A percentile compares a stretch with the other conserved stretches of the same genome.
phyloP scores from a whole-genome alignment of 2,888 invertebrate species.

The Agonum fuliginosum region DNA sequence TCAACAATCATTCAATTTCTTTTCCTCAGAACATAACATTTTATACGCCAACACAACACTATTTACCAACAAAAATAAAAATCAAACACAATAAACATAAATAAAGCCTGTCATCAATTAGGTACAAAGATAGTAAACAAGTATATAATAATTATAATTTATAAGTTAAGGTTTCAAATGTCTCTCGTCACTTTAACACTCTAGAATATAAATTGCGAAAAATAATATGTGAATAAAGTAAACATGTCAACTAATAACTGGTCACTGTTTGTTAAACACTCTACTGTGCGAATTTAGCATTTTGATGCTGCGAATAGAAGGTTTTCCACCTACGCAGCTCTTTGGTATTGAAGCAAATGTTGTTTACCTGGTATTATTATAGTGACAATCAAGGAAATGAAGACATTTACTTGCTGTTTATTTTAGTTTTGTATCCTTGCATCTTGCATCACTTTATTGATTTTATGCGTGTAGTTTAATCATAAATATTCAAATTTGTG shows the following conservation, averaged over 20 bases:
- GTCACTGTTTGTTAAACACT: slow-evolving; percentile 46
- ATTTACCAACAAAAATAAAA: too few relatives aligned
- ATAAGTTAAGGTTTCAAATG: slow-evolving; percentile 12
- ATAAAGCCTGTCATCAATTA: neutral
- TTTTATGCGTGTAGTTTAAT: neutral
- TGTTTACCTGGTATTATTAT: slow-evolving; percentile 6
- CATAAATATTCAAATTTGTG: slow-evolving; percentile 6
- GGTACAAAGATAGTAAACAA: neutral
- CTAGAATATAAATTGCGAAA: slow-evolving; percentile 5
- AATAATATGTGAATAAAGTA: slow-evolving; percentile 26
- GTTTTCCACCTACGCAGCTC: neutral
- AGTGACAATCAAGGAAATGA: neutral
- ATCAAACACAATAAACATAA: too few relatives aligned
- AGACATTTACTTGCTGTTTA: neutral
- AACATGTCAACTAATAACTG: slow-evolving; percentile 31
- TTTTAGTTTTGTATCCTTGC: neutral
- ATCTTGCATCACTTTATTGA: neutral
- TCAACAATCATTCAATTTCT: too few relatives aligned
- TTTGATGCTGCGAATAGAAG: slow-evolving; percentile 14
- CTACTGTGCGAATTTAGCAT: slow-evolving; percentile 30
- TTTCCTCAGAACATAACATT: too few relatives aligned
- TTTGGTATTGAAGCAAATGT: neutral
- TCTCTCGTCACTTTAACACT: slow-evolving; percentile 6
- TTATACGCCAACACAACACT: too few relatives aligned
- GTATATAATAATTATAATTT: neutral